These are phyloP conservation scores for Irena cyanogastra DNA, from an alignment of 2,113 vertebrate genomes.

Conservation along the genomic window DNA sequence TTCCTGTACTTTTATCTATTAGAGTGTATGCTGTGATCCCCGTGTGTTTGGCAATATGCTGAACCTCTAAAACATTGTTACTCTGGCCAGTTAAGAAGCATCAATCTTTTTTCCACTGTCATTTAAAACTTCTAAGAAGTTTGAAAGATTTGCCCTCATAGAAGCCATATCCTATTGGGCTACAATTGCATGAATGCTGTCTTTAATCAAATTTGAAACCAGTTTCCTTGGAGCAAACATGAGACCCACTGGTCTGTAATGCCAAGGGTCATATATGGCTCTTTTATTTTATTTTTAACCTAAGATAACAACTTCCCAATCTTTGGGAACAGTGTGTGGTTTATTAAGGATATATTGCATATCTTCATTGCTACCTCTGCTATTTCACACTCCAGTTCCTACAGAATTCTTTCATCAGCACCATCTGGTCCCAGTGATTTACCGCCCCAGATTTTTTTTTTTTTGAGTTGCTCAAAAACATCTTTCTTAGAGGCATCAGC, in stretches of 20 bases:
- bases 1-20: background rate
- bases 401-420: slow-evolving; percentile 62
- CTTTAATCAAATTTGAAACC: slow-evolving; percentile 16
- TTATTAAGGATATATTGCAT: slow-evolving; percentile 48
- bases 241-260: slow-evolving; percentile 7
- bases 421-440: slow-evolving; percentile 71
- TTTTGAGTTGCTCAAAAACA: slow-evolving; percentile 25
- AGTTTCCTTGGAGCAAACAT: background rate
- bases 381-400: slow-evolving; percentile 64
- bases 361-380: slow-evolving; percentile 21
- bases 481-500: slow-evolving; percentile 26
- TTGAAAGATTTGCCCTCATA: background rate
- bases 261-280: background rate
- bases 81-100: background rate
- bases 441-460: slow-evolving; percentile 36
- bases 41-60: background rate
- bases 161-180: background rate
- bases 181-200: slow-evolving; percentile 3
- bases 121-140: background rate
- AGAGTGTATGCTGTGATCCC: background rate
- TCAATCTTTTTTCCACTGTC: background rate
- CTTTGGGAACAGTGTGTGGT: slow-evolving; percentile 37
- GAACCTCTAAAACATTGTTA: slow-evolving; percentile 5
- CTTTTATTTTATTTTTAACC: background rate
- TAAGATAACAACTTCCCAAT: slow-evolving; percentile 10